Evolutionary conservation across 2,113 vertebrate species (phyloP).

Genomic region (Platichthys stellatus): DNA sequence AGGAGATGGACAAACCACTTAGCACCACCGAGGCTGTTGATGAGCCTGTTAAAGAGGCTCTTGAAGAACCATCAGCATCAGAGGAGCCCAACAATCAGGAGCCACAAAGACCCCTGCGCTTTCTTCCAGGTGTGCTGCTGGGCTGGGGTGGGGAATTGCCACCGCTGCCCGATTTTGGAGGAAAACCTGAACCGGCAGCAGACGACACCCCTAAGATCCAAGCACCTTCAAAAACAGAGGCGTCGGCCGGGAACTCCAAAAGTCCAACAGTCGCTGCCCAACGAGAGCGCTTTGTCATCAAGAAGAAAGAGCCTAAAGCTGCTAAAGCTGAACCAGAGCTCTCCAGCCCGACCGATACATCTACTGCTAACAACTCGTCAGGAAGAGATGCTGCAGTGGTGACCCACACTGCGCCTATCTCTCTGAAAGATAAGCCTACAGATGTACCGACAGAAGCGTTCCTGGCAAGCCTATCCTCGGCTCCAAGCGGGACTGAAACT

Average conservation of each 20-base stretch:
- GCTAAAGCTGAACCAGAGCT: slow-evolving; percentile 63
- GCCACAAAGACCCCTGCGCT: slow-evolving; percentile 89
- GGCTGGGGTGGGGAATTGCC: slow-evolving; percentile 90
- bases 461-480: slow-evolving; percentile 85
- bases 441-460: slow-evolving; percentile 94
- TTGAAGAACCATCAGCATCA: slow-evolving; percentile 73
- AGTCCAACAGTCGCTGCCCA: slow-evolving; percentile 73
- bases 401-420: slow-evolving; percentile 70
- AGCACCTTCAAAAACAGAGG: slow-evolving; percentile 58
- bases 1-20: slow-evolving; percentile 85
- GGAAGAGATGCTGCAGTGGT: slow-evolving; percentile 54
- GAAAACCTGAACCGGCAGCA: slow-evolving; percentile 80
- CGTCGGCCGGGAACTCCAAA: slow-evolving; percentile 74
- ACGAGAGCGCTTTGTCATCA: slow-evolving; percentile 81
- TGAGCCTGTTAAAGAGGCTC: slow-evolving; percentile 69
- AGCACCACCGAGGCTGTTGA: slow-evolving; percentile 74
- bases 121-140: slow-evolving; percentile 95
- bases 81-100: slow-evolving; percentile 85
- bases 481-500: slow-evolving; percentile 80
- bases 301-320: slow-evolving; percentile 81
- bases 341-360: slow-evolving; percentile 57
- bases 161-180: slow-evolving; percentile 86
- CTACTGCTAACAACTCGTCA: slow-evolving; percentile 52
- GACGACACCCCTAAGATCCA: slow-evolving; percentile 85
- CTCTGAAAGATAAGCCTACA: slow-evolving; percentile 93